Evolutionary conservation across 2,888 invertebrate genomes (phyloP), one percentile per base, ranked within the genome.

Genomic region (Epinotia nisella): DNA sequence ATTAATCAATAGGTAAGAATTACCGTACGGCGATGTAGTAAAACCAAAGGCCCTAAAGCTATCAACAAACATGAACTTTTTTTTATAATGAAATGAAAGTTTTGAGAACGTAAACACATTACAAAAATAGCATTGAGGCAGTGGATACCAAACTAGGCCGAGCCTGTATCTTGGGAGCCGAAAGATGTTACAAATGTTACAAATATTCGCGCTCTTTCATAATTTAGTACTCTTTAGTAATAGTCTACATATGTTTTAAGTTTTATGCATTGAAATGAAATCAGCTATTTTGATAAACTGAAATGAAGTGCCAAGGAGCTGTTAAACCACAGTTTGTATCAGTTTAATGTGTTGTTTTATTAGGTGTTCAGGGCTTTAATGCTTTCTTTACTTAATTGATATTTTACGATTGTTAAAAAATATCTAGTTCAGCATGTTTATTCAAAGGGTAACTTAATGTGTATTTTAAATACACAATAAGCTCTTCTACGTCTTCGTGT

Each of bases 291-390:
- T 53, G 15, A 24, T 41, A 11, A 69, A n/a, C 13, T 10, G 5
- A 17, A 61, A 56, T 62, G 9, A 56, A 19, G 29, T 61, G 19
- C 45, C 29, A 62, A 56, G 62, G 55, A 49, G 24, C 15, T 35
- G 19, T 64, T 21, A 64, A 53, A 56, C 55, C 19, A 15, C 29
- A 17, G 81, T 78, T 71, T 75, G 76, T 77, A 75, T 78, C 35
- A 71, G 74, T 80, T 81, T 82, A 80, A 78, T 76, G 77, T 74
- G 66, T 78, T 79, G 77, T 79, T 82, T 82, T 79, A 84, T 81
- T 83, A 77, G 79, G 78, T 84, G 83, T 84, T 84, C 79, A 83
- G 76, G 21, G 11, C 77, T 71, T 71, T 70, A 71, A 73, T 67
- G 55, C 41, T 56, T 60, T 68, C 39, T 71, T 71, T 58, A 70